Evolutionary conservation across 2,888 invertebrate genomes (phyloP).

Genomic region (Petrophora chlorosata): DNA sequence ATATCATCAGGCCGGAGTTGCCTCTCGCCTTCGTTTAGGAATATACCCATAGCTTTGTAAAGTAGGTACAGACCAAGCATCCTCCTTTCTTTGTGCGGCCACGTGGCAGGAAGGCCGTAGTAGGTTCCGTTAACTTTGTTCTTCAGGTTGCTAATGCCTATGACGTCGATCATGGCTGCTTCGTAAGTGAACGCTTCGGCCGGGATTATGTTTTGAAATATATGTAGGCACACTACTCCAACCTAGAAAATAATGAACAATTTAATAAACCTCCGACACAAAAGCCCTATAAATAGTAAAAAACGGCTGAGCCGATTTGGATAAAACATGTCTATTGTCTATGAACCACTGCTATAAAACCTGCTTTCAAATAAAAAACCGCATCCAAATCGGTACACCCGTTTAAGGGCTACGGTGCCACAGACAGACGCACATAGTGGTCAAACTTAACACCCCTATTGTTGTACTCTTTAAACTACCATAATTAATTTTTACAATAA

Average conservation of each 20-base stretch:
- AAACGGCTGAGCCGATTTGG: too few relatives aligned
- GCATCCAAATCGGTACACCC: too few relatives aligned
- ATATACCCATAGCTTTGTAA: slow-evolving; percentile 92
- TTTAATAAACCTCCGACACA: background rate
- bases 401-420: too few relatives aligned
- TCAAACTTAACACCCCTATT: too few relatives aligned
- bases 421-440: too few relatives aligned
- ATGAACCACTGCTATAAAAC: too few relatives aligned
- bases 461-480: too few relatives aligned
- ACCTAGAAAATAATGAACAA: slow-evolving; percentile 2
- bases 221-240: slow-evolving; percentile 95
- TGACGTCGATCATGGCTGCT: slow-evolving; percentile 96
- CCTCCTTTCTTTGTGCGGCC: slow-evolving; percentile 88
- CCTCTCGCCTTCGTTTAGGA: slow-evolving; percentile 94
- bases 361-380: too few relatives aligned
- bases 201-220: slow-evolving; percentile 95
- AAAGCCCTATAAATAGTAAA: too few relatives aligned
- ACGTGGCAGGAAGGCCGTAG: slow-evolving; percentile 90
- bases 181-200: slow-evolving; percentile 97
- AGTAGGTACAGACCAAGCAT: slow-evolving; percentile 91
- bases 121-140: slow-evolving; percentile 92
- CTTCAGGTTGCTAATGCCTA: slow-evolving; percentile 89
- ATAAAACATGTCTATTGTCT: too few relatives aligned
- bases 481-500: too few relatives aligned
- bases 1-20: slow-evolving; percentile 91